These are phyloP conservation scores for Tetragonula clypearis DNA, from an alignment of 1,140 invertebrate genomes.

Conservation along the genomic window DNA sequence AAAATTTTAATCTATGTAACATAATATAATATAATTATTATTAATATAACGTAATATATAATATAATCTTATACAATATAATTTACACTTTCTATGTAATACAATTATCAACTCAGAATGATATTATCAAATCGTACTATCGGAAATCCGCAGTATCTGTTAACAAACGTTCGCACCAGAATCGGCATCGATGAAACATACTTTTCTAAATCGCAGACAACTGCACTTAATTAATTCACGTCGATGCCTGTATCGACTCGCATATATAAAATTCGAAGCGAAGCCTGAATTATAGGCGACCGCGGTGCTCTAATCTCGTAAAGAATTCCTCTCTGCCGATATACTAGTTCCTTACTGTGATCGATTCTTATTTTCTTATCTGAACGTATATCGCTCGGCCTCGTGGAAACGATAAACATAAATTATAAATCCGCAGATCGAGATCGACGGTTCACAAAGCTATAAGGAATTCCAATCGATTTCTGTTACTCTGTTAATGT, in stretches of 20 bases:
- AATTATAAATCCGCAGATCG: constrained; percentile 7
- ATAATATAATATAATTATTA: too few species aligned
- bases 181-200: neutral
- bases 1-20: too few species aligned
- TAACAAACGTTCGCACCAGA: neutral
- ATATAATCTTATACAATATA: too few species aligned
- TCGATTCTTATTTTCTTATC: constrained; percentile 13
- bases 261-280: neutral
- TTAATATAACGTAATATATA: too few species aligned
- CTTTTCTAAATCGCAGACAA: neutral
- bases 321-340: constrained; percentile 5
- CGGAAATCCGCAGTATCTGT: too few species aligned
- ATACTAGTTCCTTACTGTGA: constrained; percentile 2
- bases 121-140: too few species aligned
- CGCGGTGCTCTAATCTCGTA: neutral
- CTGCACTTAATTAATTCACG: neutral
- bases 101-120: too few species aligned
- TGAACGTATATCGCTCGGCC: neutral
- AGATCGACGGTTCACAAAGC: neutral
- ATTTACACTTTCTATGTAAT: too few species aligned
- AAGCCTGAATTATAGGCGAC: neutral
- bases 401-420: neutral
- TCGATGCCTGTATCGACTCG: neutral
- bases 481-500: neutral
- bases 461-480: constrained; percentile 6